These are phyloP conservation scores for Steinernema feltiae DNA, from an alignment of 1,140 invertebrate species.

Conservation along the genomic window DNA sequence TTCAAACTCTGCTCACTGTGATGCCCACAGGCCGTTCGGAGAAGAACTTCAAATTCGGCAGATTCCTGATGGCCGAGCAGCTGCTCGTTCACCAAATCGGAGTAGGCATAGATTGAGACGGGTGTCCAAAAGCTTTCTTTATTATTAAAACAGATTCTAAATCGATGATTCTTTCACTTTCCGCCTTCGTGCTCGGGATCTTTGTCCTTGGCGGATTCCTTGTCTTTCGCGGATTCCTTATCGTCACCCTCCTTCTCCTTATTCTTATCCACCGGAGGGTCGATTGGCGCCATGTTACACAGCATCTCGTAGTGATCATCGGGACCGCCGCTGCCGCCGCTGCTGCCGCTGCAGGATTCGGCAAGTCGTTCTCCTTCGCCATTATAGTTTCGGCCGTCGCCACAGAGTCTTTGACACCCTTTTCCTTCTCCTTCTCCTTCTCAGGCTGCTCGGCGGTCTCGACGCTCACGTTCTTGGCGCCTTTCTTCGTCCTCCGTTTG, in stretches of 20 bases:
- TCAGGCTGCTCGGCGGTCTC: neutral
- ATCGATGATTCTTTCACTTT: too few relatives aligned
- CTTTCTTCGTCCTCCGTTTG: neutral
- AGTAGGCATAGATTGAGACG: too few relatives aligned
- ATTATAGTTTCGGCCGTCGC: too few relatives aligned
- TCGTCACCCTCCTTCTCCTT: neutral
- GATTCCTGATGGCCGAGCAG: neutral
- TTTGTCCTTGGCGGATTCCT: neutral
- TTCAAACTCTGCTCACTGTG: neutral
- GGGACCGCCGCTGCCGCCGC: too few relatives aligned
- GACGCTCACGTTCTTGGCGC: neutral
- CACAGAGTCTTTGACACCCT: neutral
- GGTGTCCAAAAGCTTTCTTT: too few relatives aligned
- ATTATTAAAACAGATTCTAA: too few relatives aligned
- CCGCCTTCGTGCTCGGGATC: too few relatives aligned
- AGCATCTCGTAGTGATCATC: too few relatives aligned
- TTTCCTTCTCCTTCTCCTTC: neutral
- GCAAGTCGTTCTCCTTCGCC: too few relatives aligned
- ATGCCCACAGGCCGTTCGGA: neutral
- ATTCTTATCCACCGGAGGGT: too few relatives aligned
- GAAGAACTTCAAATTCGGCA: neutral
- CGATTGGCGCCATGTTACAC: too few relatives aligned
- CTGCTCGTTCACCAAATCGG: neutral
- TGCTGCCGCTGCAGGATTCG: too few relatives aligned
- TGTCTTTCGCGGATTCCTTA: neutral